Evolutionary conservation across 2,888 invertebrate genomes (phyloP).

Genomic region (Malachius bipustulatus): DNA sequence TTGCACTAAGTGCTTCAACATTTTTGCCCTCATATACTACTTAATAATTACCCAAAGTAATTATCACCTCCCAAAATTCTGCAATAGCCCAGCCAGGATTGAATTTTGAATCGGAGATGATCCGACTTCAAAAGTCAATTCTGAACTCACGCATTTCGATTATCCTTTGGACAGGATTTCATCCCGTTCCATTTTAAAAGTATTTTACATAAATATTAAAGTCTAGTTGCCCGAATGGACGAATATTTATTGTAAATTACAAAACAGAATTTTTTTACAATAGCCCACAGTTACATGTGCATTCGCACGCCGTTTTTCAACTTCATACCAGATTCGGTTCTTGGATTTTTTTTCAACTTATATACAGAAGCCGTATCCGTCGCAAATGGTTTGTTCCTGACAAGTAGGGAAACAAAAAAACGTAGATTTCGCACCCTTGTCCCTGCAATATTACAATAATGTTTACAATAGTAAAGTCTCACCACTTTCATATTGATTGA

Average conservation of each 20-base stretch:
- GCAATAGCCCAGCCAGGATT: constrained; percentile 36
- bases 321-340: constrained; percentile 30
- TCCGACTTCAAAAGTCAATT: constrained; percentile 8
- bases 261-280: constrained; percentile 37
- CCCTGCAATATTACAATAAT: constrained; percentile 7
- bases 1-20: constrained; percentile 39
- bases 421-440: constrained; percentile 13
- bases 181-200: constrained; percentile 19
- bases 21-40: constrained; percentile 34
- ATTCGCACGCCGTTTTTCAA: constrained; percentile 26
- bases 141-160: constrained; percentile 30
- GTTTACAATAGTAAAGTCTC: constrained; percentile 5
- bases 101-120: constrained; percentile 19
- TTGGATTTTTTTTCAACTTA: constrained; percentile 26
- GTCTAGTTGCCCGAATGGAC: constrained; percentile 39
- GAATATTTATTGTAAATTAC: constrained; percentile 39
- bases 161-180: constrained; percentile 20
- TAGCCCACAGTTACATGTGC: constrained; percentile 34
- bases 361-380: constrained; percentile 14
- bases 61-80: too few relatives aligned
- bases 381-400: constrained; percentile 7
- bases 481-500: constrained; percentile 7
- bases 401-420: constrained; percentile 26
- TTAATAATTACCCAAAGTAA: constrained; percentile 25
- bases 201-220: constrained; percentile 39